Base-by-base conservation (phyloP, 2,113 vertebrate species). In the Platysteira castanea region DNA sequence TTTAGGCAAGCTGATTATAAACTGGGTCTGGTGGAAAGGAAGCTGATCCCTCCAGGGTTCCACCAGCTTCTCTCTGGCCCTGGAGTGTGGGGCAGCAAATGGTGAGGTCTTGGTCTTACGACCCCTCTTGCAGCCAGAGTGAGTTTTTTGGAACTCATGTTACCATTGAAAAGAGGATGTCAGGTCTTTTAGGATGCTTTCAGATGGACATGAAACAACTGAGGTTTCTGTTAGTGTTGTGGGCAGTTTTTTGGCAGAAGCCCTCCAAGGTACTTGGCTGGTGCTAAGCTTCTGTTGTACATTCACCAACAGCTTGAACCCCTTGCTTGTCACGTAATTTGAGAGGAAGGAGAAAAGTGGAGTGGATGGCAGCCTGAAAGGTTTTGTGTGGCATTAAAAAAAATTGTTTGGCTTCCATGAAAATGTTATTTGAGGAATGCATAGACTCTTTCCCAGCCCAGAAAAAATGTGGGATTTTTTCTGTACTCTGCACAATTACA, bases 51-150 rank as follows among this genome's bases (percentile, higher is more conserved):
- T 63, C 7, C 7, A 41, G 49, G 24, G 15, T 61, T 79, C 42
- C 33, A 35, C 15, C 30, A 74, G 28, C 6, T 17, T 20, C 3
- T 1, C 57, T 37, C n/a, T 37, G 57, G 57, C 57, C 57, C n/a
- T 10, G 11, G 46, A 57, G 56, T 1, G 6, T 44, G 47, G 41
- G n/a, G 35, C 70, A 84, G 49, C 39, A n/a, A 68, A 57, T 3
- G 3, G 6, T 7, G 70, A 60, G 12, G 8, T 1, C 21, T 56
- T 74, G 53, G 47, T 30, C 46, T 53, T 67, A 10, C 0, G 2
- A 37, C 46, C 0, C 0, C 37, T 24, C 44, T 68, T 68, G 37
- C 21, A 83, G 41, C n/a, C 41, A 11, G 44, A 85, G 28, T 56
- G 84, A 77, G 11, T 16, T 56, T 71, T 28, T 49, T 61, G 50